Base-by-base conservation (phyloP, 2,888 invertebrate genomes). In the Orthosia gothica region DNA sequence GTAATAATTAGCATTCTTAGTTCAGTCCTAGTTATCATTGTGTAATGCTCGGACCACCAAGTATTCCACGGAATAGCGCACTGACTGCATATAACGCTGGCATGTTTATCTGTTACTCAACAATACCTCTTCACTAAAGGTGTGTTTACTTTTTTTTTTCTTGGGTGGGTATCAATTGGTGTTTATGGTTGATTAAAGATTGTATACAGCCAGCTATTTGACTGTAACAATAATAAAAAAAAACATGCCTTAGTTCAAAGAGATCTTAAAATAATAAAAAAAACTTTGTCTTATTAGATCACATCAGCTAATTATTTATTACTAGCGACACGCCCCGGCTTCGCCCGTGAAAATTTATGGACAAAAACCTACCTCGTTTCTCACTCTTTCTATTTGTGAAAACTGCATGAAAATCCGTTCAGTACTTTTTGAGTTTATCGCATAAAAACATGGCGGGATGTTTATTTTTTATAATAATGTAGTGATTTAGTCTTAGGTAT, bases 1-100 rank as follows among this genome's bases (percentile, higher is more conserved):
- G 87, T 92, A 93, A 94, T 92, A 93, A 94, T 95, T 95, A 94
- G 87, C 91, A 94, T 94, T 94, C 91, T 85, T 91, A 83, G 72
- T 80, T 76, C 73, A 88, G 84, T 89, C 82, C 26, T 83, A 89
- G 86, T 90, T 92, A 92, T 89, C 89, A 93, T 95, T 95, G 94
- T 95, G 94, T 90, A 94, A 95, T 85, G 74, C 40, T 76, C 58
- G 45, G 67, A 74, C 71, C 74, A 72, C 72, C 52, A 54, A 57
- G 68, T 81, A 81, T 64, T 76, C 65, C 12, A 47, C 50, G 59
- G 59, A 76, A 71, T 65, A 70, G 58, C 71, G 40, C 70, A 50
- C 63, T 65, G 78, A 74, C 63, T 66, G 40, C 45, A 71, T 65
- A 52, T 72, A 68, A 85, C 18, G 20, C 20, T 66, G 16, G 32